phyloP scores from a whole-genome alignment of 2,888 invertebrate species.

The Eupithecia tripunctaria region DNA sequence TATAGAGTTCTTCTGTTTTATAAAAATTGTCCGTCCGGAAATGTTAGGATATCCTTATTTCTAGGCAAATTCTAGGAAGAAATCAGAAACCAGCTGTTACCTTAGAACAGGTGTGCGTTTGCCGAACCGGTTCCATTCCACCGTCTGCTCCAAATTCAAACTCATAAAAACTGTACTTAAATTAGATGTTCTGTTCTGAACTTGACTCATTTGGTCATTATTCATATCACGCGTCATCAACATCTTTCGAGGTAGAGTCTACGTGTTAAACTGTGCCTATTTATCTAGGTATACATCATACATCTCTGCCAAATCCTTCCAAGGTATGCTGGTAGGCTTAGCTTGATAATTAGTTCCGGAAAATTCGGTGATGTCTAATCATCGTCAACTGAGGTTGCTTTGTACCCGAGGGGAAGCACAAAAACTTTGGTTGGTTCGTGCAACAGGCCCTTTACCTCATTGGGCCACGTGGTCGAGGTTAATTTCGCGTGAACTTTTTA shows the following conservation, averaged over 20 bases:
- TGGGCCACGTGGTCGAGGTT: conserved; percentile 4
- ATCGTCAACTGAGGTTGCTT: conserved; percentile 4
- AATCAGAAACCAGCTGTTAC: conserved; percentile 34
- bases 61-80: conserved; percentile 13
- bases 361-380: neutral
- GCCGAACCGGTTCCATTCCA: conserved; percentile 30
- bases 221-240: neutral
- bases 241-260: neutral
- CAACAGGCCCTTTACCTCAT: conserved; percentile 8
- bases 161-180: conserved; percentile 20
- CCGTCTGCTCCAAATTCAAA: conserved; percentile 31
- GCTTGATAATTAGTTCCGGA: neutral
- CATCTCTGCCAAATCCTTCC: neutral
- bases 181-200: neutral
- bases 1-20: neutral
- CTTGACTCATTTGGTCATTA: conserved; percentile 18
- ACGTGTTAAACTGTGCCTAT: neutral
- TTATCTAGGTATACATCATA: too few relatives aligned
- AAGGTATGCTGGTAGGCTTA: neutral
- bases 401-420: neutral
- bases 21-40: conserved; percentile 8
- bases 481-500: conserved; percentile 14
- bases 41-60: conserved; percentile 23
- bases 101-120: conserved; percentile 32
- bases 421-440: neutral